These are phyloP conservation scores for Alentia gelatinosa DNA, from an alignment of 2,888 invertebrate species.

Conservation along the genomic window DNA sequence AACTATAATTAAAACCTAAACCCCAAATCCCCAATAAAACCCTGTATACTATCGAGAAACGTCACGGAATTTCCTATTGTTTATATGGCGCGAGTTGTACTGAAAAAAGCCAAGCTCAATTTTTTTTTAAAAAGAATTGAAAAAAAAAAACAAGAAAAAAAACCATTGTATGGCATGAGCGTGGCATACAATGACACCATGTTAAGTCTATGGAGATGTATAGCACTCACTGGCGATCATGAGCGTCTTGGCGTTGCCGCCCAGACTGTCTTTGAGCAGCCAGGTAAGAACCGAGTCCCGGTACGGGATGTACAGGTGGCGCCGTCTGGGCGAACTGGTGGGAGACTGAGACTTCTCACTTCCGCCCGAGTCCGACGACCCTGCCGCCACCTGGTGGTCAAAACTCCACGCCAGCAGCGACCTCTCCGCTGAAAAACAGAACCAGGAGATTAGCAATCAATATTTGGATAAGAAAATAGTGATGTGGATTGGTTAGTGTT, in stretches of 20 bases:
- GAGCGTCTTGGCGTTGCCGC: constrained; percentile 88
- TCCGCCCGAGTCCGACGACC: constrained; percentile 29
- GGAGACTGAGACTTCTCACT: constrained; percentile 16
- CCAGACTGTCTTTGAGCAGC: constrained; percentile 90
- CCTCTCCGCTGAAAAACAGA: constrained; percentile 15
- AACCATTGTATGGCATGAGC: no score
- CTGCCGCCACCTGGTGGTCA: neutral
- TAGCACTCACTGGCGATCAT: constrained; percentile 91
- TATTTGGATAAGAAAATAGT: neutral
- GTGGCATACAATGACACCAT: no score
- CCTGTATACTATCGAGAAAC: no score
- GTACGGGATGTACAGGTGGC: constrained; percentile 86
- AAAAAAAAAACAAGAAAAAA: no score
- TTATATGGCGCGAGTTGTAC: no score
- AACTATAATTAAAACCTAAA: no score
- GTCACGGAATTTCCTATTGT: no score
- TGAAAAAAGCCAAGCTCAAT: no score
- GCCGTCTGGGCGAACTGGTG: constrained; percentile 17
- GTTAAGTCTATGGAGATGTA: no score
- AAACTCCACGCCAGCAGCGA: constrained; percentile 4
- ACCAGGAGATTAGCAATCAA: neutral
- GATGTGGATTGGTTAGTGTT: neutral
- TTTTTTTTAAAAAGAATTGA: no score
- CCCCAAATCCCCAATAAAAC: no score
- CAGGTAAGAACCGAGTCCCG: constrained; percentile 90